A percentile compares a stretch with the other conserved stretches of the same genome.
Conservation (phyloP, 2,888 invertebrate species). For the Drosophila greeni region DNA sequence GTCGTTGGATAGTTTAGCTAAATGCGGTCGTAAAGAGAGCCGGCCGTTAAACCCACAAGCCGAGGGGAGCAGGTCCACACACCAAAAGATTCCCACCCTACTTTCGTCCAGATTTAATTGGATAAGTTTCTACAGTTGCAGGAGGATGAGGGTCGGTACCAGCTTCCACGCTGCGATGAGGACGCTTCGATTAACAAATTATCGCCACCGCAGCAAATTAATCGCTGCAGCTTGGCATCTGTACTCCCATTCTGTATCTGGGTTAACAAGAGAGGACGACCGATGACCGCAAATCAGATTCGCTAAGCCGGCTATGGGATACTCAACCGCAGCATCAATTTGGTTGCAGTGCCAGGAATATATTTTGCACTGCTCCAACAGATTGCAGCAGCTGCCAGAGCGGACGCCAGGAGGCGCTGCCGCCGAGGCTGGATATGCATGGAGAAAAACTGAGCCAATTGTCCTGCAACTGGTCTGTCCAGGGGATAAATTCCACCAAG, state of each 20-base stretch:
- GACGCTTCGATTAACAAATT: conserved; percentile 63
- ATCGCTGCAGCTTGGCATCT: conserved; percentile 61
- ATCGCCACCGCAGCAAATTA: conserved; percentile 64
- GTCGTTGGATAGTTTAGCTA: conserved; percentile 67
- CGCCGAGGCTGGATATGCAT: neutral
- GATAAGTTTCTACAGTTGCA: conserved; percentile 43
- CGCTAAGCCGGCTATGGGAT: conserved; percentile 62
- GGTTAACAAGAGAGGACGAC: conserved; percentile 59
- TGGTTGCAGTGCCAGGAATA: conserved; percentile 38
- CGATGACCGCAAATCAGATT: conserved; percentile 69
- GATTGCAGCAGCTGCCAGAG: conserved; percentile 58
- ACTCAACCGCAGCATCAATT: conserved; percentile 53
- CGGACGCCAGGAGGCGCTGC: conserved; percentile 26
- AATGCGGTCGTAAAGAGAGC: conserved; percentile 64
- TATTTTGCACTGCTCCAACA: conserved; percentile 53
- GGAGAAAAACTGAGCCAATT: neutral
- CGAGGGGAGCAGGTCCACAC: conserved; percentile 5
- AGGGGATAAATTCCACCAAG: neutral
- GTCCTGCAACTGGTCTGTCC: neutral
- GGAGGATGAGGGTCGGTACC: conserved; percentile 9
- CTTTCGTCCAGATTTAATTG: conserved; percentile 56
- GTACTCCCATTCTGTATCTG: conserved; percentile 47
- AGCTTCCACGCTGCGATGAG: conserved; percentile 26
- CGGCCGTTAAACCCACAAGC: conserved; percentile 45
- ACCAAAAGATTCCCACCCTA: conserved; percentile 57